Percentiles rank a stretch among this genome's conserved stretches.
Evolutionary conservation across 2,113 vertebrate genomes (phyloP).

Genomic region (Pyxicephalus adspersus): DNA sequence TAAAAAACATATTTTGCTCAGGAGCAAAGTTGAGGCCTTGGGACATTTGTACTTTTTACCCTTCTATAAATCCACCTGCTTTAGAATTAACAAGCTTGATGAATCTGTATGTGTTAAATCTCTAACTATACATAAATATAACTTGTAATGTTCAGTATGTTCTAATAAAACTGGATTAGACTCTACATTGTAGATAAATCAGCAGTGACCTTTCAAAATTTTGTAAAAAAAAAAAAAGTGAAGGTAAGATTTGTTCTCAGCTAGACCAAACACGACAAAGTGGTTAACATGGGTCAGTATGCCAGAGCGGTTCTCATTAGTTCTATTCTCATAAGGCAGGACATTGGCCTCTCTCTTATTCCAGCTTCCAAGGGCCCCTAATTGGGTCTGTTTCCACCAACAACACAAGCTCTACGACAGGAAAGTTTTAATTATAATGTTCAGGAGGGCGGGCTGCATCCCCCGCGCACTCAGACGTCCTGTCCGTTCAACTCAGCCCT

Average conservation of each 20-base stretch:
- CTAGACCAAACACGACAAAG: not conserved
- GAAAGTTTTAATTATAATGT: conserved; percentile 77
- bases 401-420: conserved; percentile 69
- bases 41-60: too few species aligned
- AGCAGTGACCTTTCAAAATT: too few species aligned
- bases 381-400: conserved; percentile 81
- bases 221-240: not conserved
- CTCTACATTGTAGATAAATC: too few species aligned
- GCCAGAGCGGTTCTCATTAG: conserved; percentile 63
- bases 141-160: too few species aligned
- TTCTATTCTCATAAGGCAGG: conserved; percentile 57
- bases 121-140: too few species aligned
- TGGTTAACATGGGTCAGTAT: conserved; percentile 8
- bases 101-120: too few species aligned
- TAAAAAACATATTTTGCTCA: too few species aligned
- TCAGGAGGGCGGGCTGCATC: conserved; percentile 77
- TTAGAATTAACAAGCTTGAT: too few species aligned
- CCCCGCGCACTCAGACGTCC: conserved; percentile 63
- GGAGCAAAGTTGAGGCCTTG: too few species aligned
- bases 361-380: conserved; percentile 68
- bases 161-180: too few species aligned
- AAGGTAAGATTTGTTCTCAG: not conserved
- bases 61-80: too few species aligned
- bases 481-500: conserved; percentile 80
- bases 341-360: conserved; percentile 74